Evolutionary conservation across 2,797 vertebrate genomes (phyloP), one percentile per base, ranked within the genome.

Genomic region (Sebastolobus altivelis): DNA sequence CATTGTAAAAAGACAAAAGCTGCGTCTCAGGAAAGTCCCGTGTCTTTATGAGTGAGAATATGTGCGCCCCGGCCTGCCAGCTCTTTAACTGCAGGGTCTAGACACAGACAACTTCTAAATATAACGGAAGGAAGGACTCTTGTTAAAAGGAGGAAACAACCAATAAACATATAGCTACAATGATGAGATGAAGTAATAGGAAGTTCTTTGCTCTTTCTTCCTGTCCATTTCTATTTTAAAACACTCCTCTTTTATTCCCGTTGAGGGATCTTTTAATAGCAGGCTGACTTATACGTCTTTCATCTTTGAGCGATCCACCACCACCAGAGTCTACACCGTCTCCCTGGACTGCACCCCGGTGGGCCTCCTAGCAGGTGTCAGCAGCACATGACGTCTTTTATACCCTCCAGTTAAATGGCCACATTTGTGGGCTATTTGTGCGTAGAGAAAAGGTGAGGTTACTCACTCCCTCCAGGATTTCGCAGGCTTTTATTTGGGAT

Each of bases 1-100:
- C 59, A 82, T 7, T 54, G 55, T 90, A 80, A 85, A 87, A 86
- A 87, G 72, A 87, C 89, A 93, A 93, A 87, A 70, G 78, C 78
- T 71, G 79, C 4, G 80, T 75, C 75, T 86, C 43, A 74, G 87
- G 83, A 89, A 94, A 92, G 79, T 86, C 85, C 90, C 79, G 8
- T 5, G 31, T 54, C 75, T 95, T 93, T 92, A 92, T 58, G 80
- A 76, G 87, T 10, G 40, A 83, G 74, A 72, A 76, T 85, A 87
- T 82, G 72, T 77, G 79, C 63, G 31, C 73, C 67, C 56, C 5
- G 43, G 88, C 83, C 77, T 82, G 74, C 72, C 87, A 84, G 88
- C 65, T 76, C 72, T 84, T 89, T 86, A 82, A 87, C 84, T 56
- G 83, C 80, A 49, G 62, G 81, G 76, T 83, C 83, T 82, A 86